Conservation (phyloP, 2,888 invertebrate genomes). For the Caenorhabditis sp. region DNA sequence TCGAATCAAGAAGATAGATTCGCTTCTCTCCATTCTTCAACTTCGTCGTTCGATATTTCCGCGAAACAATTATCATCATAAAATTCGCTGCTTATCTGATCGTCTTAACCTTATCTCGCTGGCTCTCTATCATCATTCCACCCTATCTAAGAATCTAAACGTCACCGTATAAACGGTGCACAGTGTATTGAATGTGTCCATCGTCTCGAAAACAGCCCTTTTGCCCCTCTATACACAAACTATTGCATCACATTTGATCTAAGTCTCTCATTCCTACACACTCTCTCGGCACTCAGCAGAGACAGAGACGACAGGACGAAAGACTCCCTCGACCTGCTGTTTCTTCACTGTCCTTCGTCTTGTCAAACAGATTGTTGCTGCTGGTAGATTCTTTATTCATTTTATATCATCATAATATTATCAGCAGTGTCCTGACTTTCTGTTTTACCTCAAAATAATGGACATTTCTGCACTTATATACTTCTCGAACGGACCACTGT, state of each 20-base stretch:
- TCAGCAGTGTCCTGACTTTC: constrained; percentile 15
- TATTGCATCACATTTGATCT: constrained; percentile 62
- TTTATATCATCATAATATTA: constrained; percentile 20
- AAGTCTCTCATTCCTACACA: constrained; percentile 15
- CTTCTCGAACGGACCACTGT: not conserved
- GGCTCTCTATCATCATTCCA: constrained; percentile 38
- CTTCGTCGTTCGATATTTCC: constrained; percentile 23
- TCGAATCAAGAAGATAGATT: not conserved
- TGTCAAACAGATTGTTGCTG: constrained; percentile 23
- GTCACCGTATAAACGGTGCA: constrained; percentile 22
- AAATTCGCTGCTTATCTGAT: constrained; percentile 20
- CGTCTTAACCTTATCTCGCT: constrained; percentile 22
- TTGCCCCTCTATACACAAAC: constrained; percentile 22
- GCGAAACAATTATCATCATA: constrained; percentile 52
- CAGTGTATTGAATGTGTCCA: constrained; percentile 29
- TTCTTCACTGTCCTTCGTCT: constrained; percentile 16
- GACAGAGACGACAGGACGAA: constrained; percentile 24
- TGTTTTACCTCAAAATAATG: not conserved
- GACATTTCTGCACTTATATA: constrained; percentile 21
- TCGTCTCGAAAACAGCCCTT: constrained; percentile 43
- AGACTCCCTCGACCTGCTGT: constrained; percentile 23
- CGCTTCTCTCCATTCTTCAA: constrained; percentile 3
- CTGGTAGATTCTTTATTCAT: constrained; percentile 20
- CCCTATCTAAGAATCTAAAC: constrained; percentile 19
- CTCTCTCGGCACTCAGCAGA: constrained; percentile 16